Evolutionary conservation across 1,140 invertebrate species (phyloP), one percentile per base, ranked within the genome.

Genomic region (Lepidurus arcticus): DNA sequence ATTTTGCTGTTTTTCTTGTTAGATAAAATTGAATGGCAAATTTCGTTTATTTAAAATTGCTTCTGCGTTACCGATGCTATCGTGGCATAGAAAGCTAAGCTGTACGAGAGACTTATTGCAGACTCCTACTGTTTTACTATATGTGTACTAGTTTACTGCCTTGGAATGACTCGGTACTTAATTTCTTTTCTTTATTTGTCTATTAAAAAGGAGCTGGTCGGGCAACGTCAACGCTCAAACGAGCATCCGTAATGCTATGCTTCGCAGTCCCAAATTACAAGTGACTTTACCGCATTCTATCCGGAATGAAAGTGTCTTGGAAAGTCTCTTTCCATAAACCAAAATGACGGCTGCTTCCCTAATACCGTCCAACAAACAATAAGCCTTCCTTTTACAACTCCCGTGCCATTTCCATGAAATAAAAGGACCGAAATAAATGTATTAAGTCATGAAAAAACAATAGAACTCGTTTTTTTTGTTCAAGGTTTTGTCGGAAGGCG

Each of bases 171-270:
- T 34, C 74, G 21, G 16, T 21, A 21, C 74, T 75, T 42, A 16
- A 75, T 24, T 6, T 47, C 45, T 8, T 44, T 65, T 81, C 4
- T 34, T 86, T 84, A 84, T 87, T 13, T 83, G 85, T 7, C 80
- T 86, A 78, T 78, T 87, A 16, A 82, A 83, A 75, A 85, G 85
- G 78, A 82, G 83, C 24, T 87, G 85, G 85, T 83, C 84, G 24
- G 86, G 86, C 24, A 90, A 90, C 82, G 78, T 81, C 4, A 86
- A 88, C 81, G 89, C 89, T 21, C 80, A 84, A 75, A 84, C 85
- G 74, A 88, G 88, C 1, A 88, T 89, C 34, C 79, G 82, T 74
- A 82, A 84, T 75, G 86, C 87, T 3, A 89, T 90, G 88, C 79
- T 85, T n/a, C 80, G 81, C 16, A 84, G 89, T 80, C 81, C 82